Evolutionary conservation across 2,888 invertebrate genomes (phyloP).

Genomic region (Cheilosia pagana): DNA sequence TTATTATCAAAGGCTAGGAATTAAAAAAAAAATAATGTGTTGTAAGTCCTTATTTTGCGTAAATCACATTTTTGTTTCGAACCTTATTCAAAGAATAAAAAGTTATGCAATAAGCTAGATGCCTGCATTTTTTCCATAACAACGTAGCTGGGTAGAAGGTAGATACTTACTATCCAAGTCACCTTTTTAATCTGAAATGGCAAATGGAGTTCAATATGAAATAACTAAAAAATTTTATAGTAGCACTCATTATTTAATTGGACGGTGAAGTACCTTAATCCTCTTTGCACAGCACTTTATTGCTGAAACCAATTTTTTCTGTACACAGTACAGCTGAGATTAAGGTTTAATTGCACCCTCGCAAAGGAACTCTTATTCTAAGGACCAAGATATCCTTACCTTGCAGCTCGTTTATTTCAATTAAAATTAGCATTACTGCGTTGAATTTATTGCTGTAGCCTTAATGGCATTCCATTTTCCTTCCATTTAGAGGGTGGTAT

Average conservation of each 20-base stretch:
- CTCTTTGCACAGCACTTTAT: slow-evolving; percentile 51
- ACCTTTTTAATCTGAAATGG: neutral
- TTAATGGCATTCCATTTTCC: slow-evolving; percentile 53
- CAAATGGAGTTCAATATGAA: slow-evolving; percentile 32
- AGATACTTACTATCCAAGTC: neutral
- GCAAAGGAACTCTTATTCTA: slow-evolving; percentile 47
- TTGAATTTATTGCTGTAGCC: slow-evolving; percentile 52
- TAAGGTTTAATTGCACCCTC: slow-evolving; percentile 57
- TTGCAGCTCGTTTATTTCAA: slow-evolving; percentile 60
- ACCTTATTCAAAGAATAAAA: too few relatives aligned
- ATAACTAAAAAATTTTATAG: slow-evolving; percentile 41
- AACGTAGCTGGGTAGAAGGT: neutral
- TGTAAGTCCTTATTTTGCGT: neutral
- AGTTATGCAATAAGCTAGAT: too few relatives aligned
- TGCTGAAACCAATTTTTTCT: slow-evolving; percentile 40
- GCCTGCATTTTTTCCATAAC: neutral
- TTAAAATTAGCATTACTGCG: slow-evolving; percentile 68
- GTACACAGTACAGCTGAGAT: slow-evolving; percentile 43
- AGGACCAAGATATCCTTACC: slow-evolving; percentile 52
- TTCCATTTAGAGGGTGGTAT: slow-evolving; percentile 11
- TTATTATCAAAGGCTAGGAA: neutral
- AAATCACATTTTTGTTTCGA: neutral
- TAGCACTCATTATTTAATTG: slow-evolving; percentile 53
- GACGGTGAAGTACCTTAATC: slow-evolving; percentile 47
- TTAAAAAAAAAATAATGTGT: neutral